Evolutionary conservation across 2,797 vertebrate species (phyloP).

Genomic region (Okamejei kenojei): DNA sequence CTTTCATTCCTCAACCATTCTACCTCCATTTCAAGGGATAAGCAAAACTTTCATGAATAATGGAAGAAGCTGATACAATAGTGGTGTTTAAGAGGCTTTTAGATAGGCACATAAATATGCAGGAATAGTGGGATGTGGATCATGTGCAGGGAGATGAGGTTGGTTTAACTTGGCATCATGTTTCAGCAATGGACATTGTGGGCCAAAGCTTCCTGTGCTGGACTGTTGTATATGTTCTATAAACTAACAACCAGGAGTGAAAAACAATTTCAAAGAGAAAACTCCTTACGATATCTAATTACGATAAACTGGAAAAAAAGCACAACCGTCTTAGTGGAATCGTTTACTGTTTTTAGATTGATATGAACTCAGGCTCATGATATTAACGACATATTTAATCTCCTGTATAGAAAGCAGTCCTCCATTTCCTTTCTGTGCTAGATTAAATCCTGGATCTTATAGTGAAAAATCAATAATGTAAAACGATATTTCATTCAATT

Average conservation of each 20-base stretch:
- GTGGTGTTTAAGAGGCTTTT: too few relatives aligned
- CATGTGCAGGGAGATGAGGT: too few relatives aligned
- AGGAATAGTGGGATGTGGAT: too few relatives aligned
- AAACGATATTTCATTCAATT: neutral
- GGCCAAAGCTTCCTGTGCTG: too few relatives aligned
- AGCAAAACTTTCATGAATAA: neutral
- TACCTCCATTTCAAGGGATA: too few relatives aligned
- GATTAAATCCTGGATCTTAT: neutral
- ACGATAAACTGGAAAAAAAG: neutral
- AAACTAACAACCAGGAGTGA: neutral
- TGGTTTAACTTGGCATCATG: too few relatives aligned
- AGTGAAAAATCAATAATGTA: neutral
- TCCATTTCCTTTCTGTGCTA: neutral
- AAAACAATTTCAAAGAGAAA: neutral
- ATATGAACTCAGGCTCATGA: neutral
- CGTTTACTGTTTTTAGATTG: neutral
- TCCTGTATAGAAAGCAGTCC: neutral
- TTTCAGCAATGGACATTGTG: neutral
- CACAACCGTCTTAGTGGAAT: neutral
- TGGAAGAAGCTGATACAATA: too few relatives aligned
- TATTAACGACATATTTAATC: neutral
- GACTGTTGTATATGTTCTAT: neutral
- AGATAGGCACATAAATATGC: too few relatives aligned
- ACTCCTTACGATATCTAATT: neutral
- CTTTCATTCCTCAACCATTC: too few relatives aligned